Conservation (phyloP, 2,797 vertebrate species). For the Galagoides demidoff region DNA sequence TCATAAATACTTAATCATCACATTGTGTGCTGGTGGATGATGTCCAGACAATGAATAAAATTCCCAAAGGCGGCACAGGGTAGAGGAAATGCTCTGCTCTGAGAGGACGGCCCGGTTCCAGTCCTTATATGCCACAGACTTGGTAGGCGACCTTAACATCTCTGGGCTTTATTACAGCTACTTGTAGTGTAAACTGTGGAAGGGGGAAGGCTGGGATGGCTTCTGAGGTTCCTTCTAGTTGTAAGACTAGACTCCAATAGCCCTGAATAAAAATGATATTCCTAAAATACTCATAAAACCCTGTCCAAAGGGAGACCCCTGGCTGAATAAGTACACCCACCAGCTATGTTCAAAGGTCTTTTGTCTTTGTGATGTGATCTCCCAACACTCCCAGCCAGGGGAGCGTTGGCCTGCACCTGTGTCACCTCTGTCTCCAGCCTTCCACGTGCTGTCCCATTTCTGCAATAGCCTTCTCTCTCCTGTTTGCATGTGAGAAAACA, state of each 20-base stretch:
- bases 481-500: constrained; percentile 4
- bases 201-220: not conserved
- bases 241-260: not conserved
- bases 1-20: constrained; percentile 52
- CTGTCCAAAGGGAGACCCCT: not conserved
- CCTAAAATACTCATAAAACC: not conserved
- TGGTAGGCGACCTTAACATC: not conserved
- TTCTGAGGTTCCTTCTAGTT: constrained; percentile 8
- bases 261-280: not conserved
- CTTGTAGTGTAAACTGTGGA: not conserved
- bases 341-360: not conserved
- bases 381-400: not conserved
- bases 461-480: not conserved
- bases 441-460: not conserved
- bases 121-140: not conserved
- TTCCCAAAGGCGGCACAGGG: not conserved
- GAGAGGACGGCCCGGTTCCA: not conserved
- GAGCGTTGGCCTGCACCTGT: not conserved
- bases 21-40: constrained; percentile 27
- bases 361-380: not conserved
- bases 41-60: not conserved
- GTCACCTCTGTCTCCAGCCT: not conserved
- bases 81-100: not conserved
- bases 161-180: constrained; percentile 24
- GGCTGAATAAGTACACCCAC: not conserved